Evolutionary conservation across 1,140 invertebrate genomes (phyloP).

Genomic region (Drosophila arawakana): DNA sequence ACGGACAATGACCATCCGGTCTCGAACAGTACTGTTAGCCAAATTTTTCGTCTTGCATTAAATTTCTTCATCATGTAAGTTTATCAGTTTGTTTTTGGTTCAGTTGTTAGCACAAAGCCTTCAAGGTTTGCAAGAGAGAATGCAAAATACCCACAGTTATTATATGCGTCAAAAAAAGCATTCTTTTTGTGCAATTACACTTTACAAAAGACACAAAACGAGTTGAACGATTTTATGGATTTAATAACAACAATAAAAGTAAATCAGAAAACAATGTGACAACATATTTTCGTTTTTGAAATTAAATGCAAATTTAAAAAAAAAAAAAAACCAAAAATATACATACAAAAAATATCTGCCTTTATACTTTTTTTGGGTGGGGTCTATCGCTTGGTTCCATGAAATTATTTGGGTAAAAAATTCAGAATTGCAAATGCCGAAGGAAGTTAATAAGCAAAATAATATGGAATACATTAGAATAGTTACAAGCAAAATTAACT

Average conservation of each 20-base stretch:
- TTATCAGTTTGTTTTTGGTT: too few species aligned
- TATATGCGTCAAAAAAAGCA: constrained; percentile 40
- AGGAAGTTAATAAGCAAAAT: too few species aligned
- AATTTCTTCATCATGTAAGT: constrained; percentile 68
- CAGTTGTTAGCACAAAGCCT: too few species aligned
- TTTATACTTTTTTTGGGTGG: too few species aligned
- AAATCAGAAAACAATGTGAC: constrained; percentile 15
- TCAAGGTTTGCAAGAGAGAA: constrained; percentile 75
- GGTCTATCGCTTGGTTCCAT: too few species aligned
- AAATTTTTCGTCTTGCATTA: constrained; percentile 68
- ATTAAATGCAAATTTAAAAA: constrained; percentile 7
- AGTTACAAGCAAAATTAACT: too few species aligned
- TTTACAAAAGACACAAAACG: constrained; percentile 64
- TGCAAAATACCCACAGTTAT: constrained; percentile 54
- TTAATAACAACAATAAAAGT: constrained; percentile 41
- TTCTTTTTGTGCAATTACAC: constrained; percentile 68
- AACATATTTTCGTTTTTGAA: constrained; percentile 21
- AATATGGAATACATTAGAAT: too few species aligned
- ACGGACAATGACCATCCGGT: constrained; percentile 46
- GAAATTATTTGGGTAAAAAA: too few species aligned
- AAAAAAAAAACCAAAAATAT: background rate
- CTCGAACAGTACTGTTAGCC: constrained; percentile 66
- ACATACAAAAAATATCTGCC: background rate
- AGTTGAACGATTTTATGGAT: constrained; percentile 64
- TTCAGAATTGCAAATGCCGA: too few species aligned